phyloP scores from a whole-genome alignment of 2,113 vertebrate species.

The Peromyscus maniculatus region DNA sequence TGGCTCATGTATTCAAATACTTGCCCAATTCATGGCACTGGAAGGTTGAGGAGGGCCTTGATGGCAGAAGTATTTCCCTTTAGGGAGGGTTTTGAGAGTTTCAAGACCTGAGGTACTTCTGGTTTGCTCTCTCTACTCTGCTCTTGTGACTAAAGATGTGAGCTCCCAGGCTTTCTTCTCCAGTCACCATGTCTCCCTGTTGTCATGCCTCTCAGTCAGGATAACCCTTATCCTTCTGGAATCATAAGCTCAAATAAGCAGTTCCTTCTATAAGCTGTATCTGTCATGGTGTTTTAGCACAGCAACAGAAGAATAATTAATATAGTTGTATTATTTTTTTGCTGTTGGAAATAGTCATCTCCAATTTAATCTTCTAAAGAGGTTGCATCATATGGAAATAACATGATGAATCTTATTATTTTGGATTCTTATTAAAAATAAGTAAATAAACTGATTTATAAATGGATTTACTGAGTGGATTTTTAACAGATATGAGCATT shows the following conservation, averaged over 20 bases:
- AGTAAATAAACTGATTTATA: neutral
- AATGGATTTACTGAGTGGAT: neutral
- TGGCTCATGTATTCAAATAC: neutral
- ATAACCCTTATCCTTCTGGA: neutral
- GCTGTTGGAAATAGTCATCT: neutral
- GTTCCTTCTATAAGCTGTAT: neutral
- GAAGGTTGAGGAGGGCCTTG: neutral
- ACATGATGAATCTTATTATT: neutral
- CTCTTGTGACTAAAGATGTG: neutral
- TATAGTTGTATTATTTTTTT: neutral
- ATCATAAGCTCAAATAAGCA: neutral
- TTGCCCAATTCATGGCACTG: neutral
- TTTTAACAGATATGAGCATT: neutral
- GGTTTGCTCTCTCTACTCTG: neutral
- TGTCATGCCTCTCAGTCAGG: neutral
- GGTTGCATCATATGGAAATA: neutral
- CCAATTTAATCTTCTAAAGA: neutral
- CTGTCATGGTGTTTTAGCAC: neutral
- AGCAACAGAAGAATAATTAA: neutral
- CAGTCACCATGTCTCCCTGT: neutral
- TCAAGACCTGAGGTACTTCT: neutral
- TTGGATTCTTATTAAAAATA: neutral
- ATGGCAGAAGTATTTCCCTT: fast-evolving
- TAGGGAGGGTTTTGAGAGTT: no score
- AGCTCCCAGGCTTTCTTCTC: neutral